phyloP scores from a whole-genome alignment of 2,888 invertebrate species.

The Apoda limacodes region DNA sequence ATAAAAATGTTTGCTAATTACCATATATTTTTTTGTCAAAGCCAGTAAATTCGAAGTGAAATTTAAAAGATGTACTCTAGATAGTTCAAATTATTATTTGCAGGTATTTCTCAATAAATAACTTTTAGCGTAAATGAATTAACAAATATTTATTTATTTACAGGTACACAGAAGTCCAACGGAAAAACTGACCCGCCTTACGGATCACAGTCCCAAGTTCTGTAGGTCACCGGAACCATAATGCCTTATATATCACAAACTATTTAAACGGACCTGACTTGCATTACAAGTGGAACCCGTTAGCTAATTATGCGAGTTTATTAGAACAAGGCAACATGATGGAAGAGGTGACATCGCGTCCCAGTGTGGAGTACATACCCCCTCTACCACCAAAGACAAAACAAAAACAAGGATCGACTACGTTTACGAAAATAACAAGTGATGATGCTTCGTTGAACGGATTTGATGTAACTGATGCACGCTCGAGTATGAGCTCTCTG shows the following conservation, averaged over 20 bases:
- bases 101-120: too few relatives aligned
- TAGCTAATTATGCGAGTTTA: constrained; percentile 56
- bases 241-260: constrained; percentile 59
- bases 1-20: too few relatives aligned
- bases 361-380: constrained; percentile 60
- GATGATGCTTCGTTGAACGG: constrained; percentile 41
- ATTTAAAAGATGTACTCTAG: too few relatives aligned
- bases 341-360: constrained; percentile 64
- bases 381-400: constrained; percentile 70
- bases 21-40: too few relatives aligned
- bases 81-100: too few relatives aligned
- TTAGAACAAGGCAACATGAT: constrained; percentile 45
- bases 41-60: too few relatives aligned
- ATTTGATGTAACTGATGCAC: constrained; percentile 37
- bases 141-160: too few relatives aligned
- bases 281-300: constrained; percentile 53
- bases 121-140: too few relatives aligned
- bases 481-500: constrained; percentile 43
- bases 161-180: too few relatives aligned
- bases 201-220: constrained; percentile 56
- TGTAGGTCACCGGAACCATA: constrained; percentile 57
- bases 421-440: constrained; percentile 55
- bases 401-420: constrained; percentile 48
- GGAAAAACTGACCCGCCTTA: too few relatives aligned
- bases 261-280: constrained; percentile 51